Evolutionary conservation across 2,888 invertebrate genomes (phyloP).

Genomic region (Apodemia mormo): DNA sequence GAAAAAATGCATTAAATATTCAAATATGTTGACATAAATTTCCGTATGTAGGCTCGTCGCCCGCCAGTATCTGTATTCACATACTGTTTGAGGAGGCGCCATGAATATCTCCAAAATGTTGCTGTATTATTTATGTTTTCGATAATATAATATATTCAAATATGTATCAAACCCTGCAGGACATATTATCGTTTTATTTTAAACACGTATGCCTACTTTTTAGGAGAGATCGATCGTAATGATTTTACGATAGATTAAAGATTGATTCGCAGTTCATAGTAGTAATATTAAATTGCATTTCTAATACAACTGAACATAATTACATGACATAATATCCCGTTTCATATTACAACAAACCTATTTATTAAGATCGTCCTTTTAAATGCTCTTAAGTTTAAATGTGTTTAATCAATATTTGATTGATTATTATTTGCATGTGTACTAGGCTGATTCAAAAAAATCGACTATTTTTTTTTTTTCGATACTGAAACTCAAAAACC

Average conservation of each 20-base stretch:
- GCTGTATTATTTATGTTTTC: slow-evolving; percentile 75
- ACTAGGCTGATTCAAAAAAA: no score
- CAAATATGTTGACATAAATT: not conserved
- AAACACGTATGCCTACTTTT: slow-evolving; percentile 65
- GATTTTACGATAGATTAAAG: slow-evolving; percentile 3
- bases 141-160: slow-evolving; percentile 81
- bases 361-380: no score
- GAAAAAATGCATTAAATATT: no score
- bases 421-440: no score
- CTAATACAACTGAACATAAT: no score
- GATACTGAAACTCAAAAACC: no score
- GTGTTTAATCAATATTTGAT: no score
- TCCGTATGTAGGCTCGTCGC: not conserved
- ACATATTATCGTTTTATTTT: slow-evolving; percentile 77
- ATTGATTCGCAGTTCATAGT: not conserved
- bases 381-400: no score
- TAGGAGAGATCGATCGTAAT: not conserved
- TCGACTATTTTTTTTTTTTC: no score
- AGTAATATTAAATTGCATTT: no score
- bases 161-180: slow-evolving; percentile 79
- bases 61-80: slow-evolving; percentile 61
- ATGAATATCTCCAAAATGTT: slow-evolving; percentile 76
- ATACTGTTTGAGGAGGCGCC: slow-evolving; percentile 63
- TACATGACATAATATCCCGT: no score
- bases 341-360: no score